Evolutionary conservation across 2,888 invertebrate genomes (phyloP), one percentile per base, ranked within the genome.

Genomic region (Sclerodermus sp.): DNA sequence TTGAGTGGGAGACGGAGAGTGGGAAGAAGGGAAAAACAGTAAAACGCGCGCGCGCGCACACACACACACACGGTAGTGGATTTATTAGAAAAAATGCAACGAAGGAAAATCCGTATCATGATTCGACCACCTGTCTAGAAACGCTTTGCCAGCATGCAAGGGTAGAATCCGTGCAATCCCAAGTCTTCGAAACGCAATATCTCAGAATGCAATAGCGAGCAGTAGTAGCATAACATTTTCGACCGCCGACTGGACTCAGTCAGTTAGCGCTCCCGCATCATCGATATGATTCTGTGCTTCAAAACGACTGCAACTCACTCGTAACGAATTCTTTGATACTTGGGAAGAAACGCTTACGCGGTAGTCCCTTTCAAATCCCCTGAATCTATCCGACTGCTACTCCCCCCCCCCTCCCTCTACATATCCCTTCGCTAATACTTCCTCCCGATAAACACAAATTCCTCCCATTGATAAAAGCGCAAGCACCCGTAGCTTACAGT

Each of bases 311-410:
- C 43, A 44, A 52, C 15, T 49, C 23, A 49, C 45, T 50, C 41
- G 30, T 48, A 42, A 42, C 49, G 47, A 48, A 58, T 58, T 58
- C 51, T 55, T 53, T 47, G 60, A 55, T 53, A 53, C 45, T 42
- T 15, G 17, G 32, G 30, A 34, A 51, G 42, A 60, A 56, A 53
- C 32, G 47, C 55, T 57, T 49, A 34, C 42, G 43, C 49, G 49
- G 45, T 49, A 45, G 14, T 47, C 34, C 37, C 34, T 43, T 23
- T 23, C 23, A 23, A 23, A 23, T 23, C 23, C 23, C 8, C 8
- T 23, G 3, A 23, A 23, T 23, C 4, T 8, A 23, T 23, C 8
- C 23, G 23, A 23, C 23, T 23, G 8, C 4, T 23, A 23, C n/a
- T n/a, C n/a, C n/a, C n/a, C n/a, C n/a, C n/a, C n/a, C n/a, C n/a